These are phyloP conservation scores for Gryon sp. DNA, from an alignment of 1,140 invertebrate species.

Conservation along the genomic window DNA sequence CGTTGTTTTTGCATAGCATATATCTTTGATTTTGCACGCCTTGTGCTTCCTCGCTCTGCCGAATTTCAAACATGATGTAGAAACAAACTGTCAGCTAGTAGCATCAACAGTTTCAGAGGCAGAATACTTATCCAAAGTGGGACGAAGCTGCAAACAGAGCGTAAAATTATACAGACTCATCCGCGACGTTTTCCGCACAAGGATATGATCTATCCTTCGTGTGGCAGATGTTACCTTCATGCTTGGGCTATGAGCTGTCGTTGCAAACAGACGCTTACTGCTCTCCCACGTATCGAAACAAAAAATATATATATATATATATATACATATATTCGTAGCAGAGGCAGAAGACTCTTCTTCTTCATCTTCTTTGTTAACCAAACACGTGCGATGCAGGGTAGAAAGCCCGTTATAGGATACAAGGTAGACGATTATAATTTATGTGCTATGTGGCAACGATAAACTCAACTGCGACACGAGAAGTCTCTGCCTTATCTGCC, in stretches of 20 bases:
- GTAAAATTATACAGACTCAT: conserved; percentile 50
- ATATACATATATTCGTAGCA: too few species aligned
- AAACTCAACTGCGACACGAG: conserved; percentile 39
- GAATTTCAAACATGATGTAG: conserved; percentile 10
- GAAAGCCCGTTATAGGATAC: conserved; percentile 36
- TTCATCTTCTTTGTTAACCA: conserved; percentile 54
- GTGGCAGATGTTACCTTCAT: conserved; percentile 39
- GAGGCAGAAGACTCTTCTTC: too few species aligned
- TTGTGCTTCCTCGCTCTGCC: conserved; percentile 16
- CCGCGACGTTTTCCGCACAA: conserved; percentile 37
- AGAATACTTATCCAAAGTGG: conserved; percentile 43
- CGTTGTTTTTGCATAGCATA: conserved; percentile 24
- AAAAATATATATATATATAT: conserved; percentile 33
- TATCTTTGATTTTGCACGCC: conserved; percentile 22
- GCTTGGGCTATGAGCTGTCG: conserved; percentile 34
- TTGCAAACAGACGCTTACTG: conserved; percentile 45
- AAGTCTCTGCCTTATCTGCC: conserved; percentile 49
- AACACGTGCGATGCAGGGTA: conserved; percentile 38
- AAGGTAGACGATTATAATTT: conserved; percentile 51
- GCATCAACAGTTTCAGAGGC: conserved; percentile 26
- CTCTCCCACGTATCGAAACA: conserved; percentile 25
- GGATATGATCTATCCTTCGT: conserved; percentile 42
- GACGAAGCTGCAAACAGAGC: conserved; percentile 31
- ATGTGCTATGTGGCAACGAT: conserved; percentile 46
- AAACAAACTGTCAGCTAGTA: conserved; percentile 29